Evolutionary conservation across 2,888 invertebrate genomes (phyloP), one percentile per base, ranked within the genome.

Genomic region (Blera fallax): DNA sequence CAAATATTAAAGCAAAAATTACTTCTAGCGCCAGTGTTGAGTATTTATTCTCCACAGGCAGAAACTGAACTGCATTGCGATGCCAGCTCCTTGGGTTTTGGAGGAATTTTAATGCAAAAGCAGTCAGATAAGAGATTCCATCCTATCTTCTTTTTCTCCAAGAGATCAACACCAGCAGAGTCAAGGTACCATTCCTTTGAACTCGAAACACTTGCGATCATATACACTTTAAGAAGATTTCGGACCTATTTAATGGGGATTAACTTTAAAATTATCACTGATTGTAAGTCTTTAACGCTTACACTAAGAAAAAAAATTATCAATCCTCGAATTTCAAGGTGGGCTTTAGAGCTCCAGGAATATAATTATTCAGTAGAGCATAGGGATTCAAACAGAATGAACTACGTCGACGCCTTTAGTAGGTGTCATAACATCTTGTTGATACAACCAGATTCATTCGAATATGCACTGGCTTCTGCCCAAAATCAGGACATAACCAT

Each of bases 391-490:
- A 32, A 43, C 16, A 85, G 77, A 58, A 90, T 90, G 90, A 60
- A 56, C 16, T 89, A 90, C 80, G 89, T 89, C 0, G 89, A 90
- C 72, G 88, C 89, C 2, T 60, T 90, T n/a, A 91, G 91, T 79
- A 58, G 88, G 21, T 62, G 56, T 16, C 40, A 60, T 3, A 64
- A 62, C 8, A 69, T 67, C 16, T 45, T 64, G 40, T 14, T 65
- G 1, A 3, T 62, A 3, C 50, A 76, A 50, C 52, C 73, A 8
- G 56, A 77, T 29, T 54, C 77, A 8, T 77, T 87, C 48, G 77
- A 87, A 54, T 40, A 69, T 45, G 62, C 50, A 16, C 32, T 77
- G 1, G 76, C 70, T 37, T 45, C 45, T 34, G 29, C 56, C 37
- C 87, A 81, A 62, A 54, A 70, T 10, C 21, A 37, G 27, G 89